Conservation (phyloP, 1,140 invertebrate species). For the Melanaphis sacchari region DNA sequence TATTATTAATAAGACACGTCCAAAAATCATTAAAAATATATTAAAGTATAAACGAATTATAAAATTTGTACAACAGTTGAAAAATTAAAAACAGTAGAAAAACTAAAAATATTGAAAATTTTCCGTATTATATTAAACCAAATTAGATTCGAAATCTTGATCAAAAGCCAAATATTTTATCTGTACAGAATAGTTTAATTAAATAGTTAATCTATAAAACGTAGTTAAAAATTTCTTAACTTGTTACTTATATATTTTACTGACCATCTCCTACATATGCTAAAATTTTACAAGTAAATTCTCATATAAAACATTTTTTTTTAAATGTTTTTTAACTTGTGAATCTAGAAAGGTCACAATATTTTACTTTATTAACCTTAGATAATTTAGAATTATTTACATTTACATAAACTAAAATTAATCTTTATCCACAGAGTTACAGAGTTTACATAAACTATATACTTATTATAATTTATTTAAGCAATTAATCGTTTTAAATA, state of each 20-base stretch:
- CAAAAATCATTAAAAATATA: background rate
- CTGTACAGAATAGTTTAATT: background rate
- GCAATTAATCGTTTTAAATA: background rate
- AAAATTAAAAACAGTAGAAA: background rate
- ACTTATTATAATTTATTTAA: background rate
- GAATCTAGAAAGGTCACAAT: background rate
- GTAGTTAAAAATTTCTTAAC: background rate
- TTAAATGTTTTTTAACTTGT: background rate
- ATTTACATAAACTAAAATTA: background rate
- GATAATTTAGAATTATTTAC: background rate
- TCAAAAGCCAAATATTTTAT: background rate
- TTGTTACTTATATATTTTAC: background rate
- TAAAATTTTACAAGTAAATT: background rate
- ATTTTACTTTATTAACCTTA: background rate
- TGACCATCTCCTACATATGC: background rate
- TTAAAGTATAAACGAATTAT: background rate
- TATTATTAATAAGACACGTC: background rate
- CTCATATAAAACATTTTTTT: background rate
- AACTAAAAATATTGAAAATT: background rate
- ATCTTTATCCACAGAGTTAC: background rate
- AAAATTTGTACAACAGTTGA: background rate
- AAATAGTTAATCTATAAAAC: background rate
- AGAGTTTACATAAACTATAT: background rate
- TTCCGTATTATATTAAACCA: background rate
- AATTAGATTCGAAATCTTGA: background rate